These are phyloP conservation scores for Colistium nudipinnis DNA, from an alignment of 2,113 vertebrate species.

Conservation along the genomic window DNA sequence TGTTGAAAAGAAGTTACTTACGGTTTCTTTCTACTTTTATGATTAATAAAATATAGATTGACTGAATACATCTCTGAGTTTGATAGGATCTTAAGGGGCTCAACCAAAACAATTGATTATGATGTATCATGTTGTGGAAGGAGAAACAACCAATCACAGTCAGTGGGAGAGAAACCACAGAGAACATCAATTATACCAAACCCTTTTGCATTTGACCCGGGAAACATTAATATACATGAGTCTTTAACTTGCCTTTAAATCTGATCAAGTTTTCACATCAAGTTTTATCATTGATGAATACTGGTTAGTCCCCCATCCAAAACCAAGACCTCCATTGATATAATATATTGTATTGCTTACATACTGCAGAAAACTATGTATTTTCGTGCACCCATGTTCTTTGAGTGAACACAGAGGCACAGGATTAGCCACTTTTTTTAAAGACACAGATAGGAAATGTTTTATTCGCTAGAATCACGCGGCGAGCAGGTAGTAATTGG, in stretches of 20 bases:
- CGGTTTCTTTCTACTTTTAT: too few species aligned
- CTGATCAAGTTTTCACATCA: not conserved
- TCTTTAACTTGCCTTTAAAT: constrained; percentile 6
- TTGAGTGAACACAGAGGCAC: constrained; percentile 3
- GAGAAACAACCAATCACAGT: not conserved
- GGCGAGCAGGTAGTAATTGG: constrained; percentile 72
- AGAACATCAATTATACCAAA: constrained; percentile 8
- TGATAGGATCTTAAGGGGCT: too few species aligned
- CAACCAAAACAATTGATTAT: too few species aligned
- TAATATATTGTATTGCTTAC: not conserved
- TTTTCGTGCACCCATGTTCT: not conserved
- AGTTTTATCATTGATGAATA: constrained; percentile 1
- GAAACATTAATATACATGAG: constrained; percentile 1
- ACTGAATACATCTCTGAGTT: too few species aligned
- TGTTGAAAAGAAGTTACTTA: too few species aligned
- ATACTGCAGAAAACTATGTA: constrained; percentile 20
- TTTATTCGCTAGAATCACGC: constrained; percentile 58
- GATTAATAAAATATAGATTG: too few species aligned
- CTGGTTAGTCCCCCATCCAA: not conserved
- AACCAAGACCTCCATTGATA: not conserved
- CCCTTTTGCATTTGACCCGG: not conserved
- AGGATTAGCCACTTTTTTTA: constrained; percentile 14
- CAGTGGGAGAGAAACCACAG: not conserved
- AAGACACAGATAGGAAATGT: constrained; percentile 45
- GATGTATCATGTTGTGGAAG: too few species aligned